phyloP scores from a whole-genome alignment of 2,888 invertebrate species.

The Monoplex corrugatus region DNA sequence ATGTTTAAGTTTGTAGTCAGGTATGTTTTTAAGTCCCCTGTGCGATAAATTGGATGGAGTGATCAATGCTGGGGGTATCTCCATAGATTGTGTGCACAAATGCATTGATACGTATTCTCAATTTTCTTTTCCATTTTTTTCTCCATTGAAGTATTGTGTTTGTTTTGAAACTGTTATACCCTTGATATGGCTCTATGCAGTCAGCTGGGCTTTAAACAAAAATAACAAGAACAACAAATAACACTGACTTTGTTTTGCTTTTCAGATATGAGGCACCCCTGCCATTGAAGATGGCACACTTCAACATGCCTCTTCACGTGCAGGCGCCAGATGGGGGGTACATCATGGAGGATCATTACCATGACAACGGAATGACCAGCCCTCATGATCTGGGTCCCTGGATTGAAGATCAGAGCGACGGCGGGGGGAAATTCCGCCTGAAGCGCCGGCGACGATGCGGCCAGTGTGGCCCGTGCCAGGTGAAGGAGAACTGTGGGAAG shows the following conservation, averaged over 20 bases:
- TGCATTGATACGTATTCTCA: no score
- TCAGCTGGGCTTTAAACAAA: no score
- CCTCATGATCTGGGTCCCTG: conserved; percentile 62
- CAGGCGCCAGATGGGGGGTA: conserved; percentile 63
- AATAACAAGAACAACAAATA: no score
- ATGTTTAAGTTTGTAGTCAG: no score
- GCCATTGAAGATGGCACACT: conserved; percentile 54
- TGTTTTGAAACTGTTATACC: no score
- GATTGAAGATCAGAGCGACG: conserved; percentile 56
- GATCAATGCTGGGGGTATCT: background rate
- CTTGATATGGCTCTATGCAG: background rate
- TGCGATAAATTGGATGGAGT: no score
- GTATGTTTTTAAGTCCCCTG: no score
- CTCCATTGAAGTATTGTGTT: no score
- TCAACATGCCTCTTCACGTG: conserved; percentile 63
- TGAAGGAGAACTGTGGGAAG: conserved; percentile 76
- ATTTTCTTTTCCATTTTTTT: no score
- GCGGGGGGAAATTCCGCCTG: conserved; percentile 64
- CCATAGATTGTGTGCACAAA: no score
- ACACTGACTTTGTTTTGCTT: background rate
- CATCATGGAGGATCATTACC: conserved; percentile 62
- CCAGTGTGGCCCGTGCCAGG: conserved; percentile 77
- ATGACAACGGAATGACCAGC: conserved; percentile 55
- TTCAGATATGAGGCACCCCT: conserved; percentile 36
- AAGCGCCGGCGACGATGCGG: conserved; percentile 75